Percentiles rank a stretch among this genome's conserved stretches.
These are phyloP conservation scores for Pomacea maculata DNA, from an alignment of 1,140 invertebrate species.

Conservation along the genomic window DNA sequence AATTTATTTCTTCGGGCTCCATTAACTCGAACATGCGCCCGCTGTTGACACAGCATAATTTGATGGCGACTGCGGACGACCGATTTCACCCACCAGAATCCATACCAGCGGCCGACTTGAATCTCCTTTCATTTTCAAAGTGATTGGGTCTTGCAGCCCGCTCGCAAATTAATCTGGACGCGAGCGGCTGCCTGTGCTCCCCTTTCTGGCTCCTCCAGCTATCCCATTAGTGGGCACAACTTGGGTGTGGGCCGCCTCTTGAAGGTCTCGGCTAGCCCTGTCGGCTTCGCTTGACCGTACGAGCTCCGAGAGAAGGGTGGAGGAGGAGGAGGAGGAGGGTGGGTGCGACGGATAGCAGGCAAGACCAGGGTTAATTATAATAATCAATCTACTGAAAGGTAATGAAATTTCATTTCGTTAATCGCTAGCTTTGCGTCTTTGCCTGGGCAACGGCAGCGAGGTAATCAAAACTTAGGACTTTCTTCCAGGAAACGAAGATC, in stretches of 20 bases:
- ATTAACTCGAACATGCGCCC: constrained; percentile 33
- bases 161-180: constrained; percentile 2
- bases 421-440: constrained; percentile 20
- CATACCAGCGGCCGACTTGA: constrained; percentile 29
- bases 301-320: neutral
- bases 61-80: constrained; percentile 27
- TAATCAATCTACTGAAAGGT: constrained; percentile 40
- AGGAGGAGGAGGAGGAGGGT: neutral
- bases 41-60: constrained; percentile 35
- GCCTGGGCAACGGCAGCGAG: neutral
- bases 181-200: constrained; percentile 4
- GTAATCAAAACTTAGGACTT: constrained; percentile 22
- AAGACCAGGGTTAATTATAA: constrained; percentile 38
- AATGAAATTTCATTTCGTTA: constrained; percentile 44
- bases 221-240: neutral
- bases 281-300: neutral
- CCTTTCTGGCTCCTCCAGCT: neutral
- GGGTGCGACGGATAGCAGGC: neutral
- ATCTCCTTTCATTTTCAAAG: constrained; percentile 40
- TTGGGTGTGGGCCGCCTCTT: neutral
- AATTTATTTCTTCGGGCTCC: constrained; percentile 38
- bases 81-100: constrained; percentile 24
- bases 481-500: constrained; percentile 4
- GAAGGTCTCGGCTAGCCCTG: neutral
- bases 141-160: constrained; percentile 20